These are phyloP conservation scores for Myotis davidii DNA, from an alignment of 2,113 vertebrate species.

Conservation along the genomic window DNA sequence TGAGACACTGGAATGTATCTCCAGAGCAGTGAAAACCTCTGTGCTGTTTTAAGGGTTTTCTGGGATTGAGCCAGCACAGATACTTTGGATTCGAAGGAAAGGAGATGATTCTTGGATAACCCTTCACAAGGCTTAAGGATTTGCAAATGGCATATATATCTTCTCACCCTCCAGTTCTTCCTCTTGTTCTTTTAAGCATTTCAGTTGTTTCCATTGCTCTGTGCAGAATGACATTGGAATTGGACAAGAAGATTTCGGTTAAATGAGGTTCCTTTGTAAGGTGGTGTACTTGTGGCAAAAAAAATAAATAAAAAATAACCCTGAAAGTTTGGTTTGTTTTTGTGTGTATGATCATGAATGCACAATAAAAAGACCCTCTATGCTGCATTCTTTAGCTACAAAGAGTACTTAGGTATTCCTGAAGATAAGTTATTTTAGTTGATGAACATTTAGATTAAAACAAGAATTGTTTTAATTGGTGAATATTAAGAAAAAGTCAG, in stretches of 20 bases:
- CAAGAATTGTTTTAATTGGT: background rate
- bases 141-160: constrained; percentile 28
- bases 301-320: too few relatives aligned
- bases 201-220: constrained; percentile 71
- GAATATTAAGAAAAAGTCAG: constrained; percentile 49
- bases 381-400: constrained; percentile 79
- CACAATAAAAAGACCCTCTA: constrained; percentile 73
- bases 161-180: constrained; percentile 48
- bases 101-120: constrained; percentile 58
- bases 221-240: constrained; percentile 70
- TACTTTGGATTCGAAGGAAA: constrained; percentile 69
- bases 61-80: constrained; percentile 72
- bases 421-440: constrained; percentile 8
- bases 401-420: constrained; percentile 66
- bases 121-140: constrained; percentile 57
- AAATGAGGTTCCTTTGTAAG: constrained; percentile 45
- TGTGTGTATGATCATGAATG: constrained; percentile 58
- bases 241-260: constrained; percentile 57
- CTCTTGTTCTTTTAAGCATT: constrained; percentile 69
- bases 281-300: constrained; percentile 60
- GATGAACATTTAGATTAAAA: constrained; percentile 58
- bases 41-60: constrained; percentile 71
- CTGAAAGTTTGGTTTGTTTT: constrained; percentile 60
- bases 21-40: constrained; percentile 69
- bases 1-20: constrained; percentile 63